Evolutionary conservation across 2,888 invertebrate species (phyloP), one percentile per base, ranked within the genome.

Genomic region (Caprella mutica): DNA sequence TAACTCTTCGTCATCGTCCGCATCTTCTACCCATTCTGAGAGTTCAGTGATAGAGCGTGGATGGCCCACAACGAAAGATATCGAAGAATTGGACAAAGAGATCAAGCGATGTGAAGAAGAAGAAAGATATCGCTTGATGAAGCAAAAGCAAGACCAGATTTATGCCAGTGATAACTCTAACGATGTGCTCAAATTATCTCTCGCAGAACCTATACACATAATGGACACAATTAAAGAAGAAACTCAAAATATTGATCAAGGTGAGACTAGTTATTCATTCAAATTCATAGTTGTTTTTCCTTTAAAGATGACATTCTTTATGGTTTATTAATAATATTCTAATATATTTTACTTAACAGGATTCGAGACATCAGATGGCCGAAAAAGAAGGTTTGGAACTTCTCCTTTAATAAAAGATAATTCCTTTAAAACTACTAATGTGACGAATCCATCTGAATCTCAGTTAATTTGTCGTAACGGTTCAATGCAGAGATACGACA

Each of bases 1-100:
- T 71, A 88, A 87, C 0, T 87, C 86, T 69, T 85, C 85, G 3
- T 48, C 48, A 24, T 48, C 48, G 14, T 48, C 48, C 12, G 29
- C 48, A 9, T 48, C 48, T 26, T 48, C 48, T 5, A 27, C 64
- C 8, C 55, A 64, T 40, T 64, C 64, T 5, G 64, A 57, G 9
- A 60, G 60, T 29, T 64, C 64, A 29, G 64, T 64, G 26, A 64
- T 64, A 5, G 64, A 64, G 44, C 44, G 86, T 0, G 78, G 61
- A 3, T 62, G 62, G 62, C 60, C 65, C 12, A 58, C 65, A n/a
- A 60, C 58, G 46, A 54, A 59, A 40, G 65, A 61, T 38, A 66
- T 66, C 9, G 62, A 60, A 40, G 59, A 65, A 50, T 54, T 66
- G 21, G 65, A 62, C 35, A 35, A 59, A 29, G 58, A 64, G 35